Percentiles rank a stretch among this genome's conserved stretches.
phyloP scores from a whole-genome alignment of 2,888 invertebrate species.

The Noctua janthe region DNA sequence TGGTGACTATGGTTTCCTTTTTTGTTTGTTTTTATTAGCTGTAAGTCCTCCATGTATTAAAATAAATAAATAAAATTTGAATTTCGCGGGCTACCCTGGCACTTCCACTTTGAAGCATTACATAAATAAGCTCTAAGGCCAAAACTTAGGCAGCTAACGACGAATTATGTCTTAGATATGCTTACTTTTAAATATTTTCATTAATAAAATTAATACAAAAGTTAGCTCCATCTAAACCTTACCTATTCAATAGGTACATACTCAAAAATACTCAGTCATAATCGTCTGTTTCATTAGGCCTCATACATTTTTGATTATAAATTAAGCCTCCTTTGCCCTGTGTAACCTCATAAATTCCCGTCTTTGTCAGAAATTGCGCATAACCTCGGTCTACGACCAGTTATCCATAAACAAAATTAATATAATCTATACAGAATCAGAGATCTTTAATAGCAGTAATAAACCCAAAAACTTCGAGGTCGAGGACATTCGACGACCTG shows the following conservation, averaged over 20 bases:
- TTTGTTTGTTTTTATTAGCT: too few species aligned
- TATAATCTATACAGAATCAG: constrained; percentile 46
- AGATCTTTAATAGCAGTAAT: constrained; percentile 49
- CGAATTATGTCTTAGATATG: not conserved
- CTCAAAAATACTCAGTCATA: too few species aligned
- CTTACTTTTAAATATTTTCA: not conserved
- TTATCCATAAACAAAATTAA: constrained; percentile 38
- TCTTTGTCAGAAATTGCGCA: not conserved
- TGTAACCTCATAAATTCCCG: not conserved
- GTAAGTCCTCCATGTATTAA: too few species aligned
- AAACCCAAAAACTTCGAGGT: constrained; percentile 43
- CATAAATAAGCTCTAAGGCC: not conserved
- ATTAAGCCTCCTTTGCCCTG: not conserved
- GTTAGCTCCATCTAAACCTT: too few species aligned
- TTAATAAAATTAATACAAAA: too few species aligned
- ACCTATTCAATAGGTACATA: too few species aligned
- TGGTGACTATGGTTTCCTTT: too few species aligned
- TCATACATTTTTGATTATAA: not conserved
- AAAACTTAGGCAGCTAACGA: too few species aligned
- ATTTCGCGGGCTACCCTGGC: too few species aligned
- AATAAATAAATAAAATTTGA: too few species aligned
- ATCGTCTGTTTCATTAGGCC: not conserved
- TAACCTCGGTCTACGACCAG: constrained; percentile 5
- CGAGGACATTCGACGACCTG: constrained; percentile 39
- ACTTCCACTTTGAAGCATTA: too few species aligned